Evolutionary conservation across 2,888 invertebrate genomes (phyloP).

Genomic region (Drosophila leonis): DNA sequence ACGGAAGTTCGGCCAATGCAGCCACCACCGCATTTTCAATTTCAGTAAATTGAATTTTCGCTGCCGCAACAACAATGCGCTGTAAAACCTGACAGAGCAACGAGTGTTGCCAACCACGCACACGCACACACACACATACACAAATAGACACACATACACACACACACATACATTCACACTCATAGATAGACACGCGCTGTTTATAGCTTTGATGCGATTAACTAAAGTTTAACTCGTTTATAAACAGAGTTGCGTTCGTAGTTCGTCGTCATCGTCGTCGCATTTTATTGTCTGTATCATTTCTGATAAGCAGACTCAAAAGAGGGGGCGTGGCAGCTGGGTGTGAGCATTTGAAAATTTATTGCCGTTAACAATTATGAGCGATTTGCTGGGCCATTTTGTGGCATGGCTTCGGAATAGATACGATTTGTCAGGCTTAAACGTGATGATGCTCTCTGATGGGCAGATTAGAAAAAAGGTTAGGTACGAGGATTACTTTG

Average conservation of each 20-base stretch:
- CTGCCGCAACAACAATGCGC: constrained; percentile 40
- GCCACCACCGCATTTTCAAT: constrained; percentile 65
- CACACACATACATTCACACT: not conserved
- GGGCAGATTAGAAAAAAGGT: constrained; percentile 36
- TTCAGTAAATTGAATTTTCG: constrained; percentile 74
- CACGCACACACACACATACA: constrained; percentile 5
- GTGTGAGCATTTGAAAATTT: constrained; percentile 43
- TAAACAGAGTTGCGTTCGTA: constrained; percentile 30
- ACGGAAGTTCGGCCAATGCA: constrained; percentile 53
- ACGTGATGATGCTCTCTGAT: constrained; percentile 46
- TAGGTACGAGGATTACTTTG: constrained; percentile 9
- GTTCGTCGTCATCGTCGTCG: constrained; percentile 1
- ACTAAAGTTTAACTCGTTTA: constrained; percentile 67
- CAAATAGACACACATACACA: not conserved
- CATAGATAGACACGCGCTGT: constrained; percentile 15
- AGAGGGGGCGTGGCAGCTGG: not conserved
- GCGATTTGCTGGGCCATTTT: constrained; percentile 48
- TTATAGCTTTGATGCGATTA: constrained; percentile 65
- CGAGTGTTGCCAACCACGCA: constrained; percentile 52
- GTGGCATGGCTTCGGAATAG: constrained; percentile 25
- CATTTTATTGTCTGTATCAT: constrained; percentile 38
- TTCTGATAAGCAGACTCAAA: constrained; percentile 25
- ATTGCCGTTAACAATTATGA: constrained; percentile 67
- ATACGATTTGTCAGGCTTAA: constrained; percentile 58
- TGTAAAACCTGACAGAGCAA: constrained; percentile 25